A percentile compares a stretch with the other conserved stretches of the same genome.
Evolutionary conservation across 2,113 vertebrate genomes (phyloP).

Genomic region (Muntiacus muntjak): DNA sequence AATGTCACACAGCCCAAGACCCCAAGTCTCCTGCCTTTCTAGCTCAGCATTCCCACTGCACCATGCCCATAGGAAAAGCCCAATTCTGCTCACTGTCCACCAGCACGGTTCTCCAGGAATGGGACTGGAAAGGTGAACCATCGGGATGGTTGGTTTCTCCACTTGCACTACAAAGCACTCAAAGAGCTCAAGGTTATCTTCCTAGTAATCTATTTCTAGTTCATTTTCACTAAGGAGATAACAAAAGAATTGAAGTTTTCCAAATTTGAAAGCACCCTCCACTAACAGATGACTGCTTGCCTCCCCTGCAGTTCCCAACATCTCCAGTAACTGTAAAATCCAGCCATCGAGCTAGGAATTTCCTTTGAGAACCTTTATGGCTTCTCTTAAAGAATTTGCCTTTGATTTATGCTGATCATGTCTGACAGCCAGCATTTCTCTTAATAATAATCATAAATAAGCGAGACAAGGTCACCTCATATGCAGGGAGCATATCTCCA

Average conservation of each 20-base stretch:
- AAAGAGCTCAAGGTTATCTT: not conserved
- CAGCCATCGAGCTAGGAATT: slow-evolving; percentile 62
- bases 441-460: slow-evolving; percentile 84
- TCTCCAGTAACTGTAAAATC: slow-evolving; percentile 62
- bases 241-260: not conserved
- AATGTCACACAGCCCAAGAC: not conserved
- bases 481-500: slow-evolving; percentile 75
- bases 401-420: slow-evolving; percentile 79
- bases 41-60: no score
- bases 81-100: rapidly evolving
- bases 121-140: rapidly evolving
- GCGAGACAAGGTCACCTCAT: slow-evolving; percentile 81
- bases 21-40: not conserved
- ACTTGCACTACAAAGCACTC: rapidly evolving
- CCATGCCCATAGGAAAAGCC: no score
- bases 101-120: not conserved
- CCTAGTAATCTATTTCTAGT: not conserved
- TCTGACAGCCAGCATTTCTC: slow-evolving; percentile 80
- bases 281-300: not conserved
- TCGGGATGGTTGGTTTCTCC: not conserved
- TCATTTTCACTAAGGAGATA: not conserved
- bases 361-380: slow-evolving; percentile 73
- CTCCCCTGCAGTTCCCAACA: not conserved
- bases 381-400: slow-evolving; percentile 72
- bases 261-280: not conserved